Evolutionary conservation across 37 sponge, comb jelly and placozoan species (phyloP).

Genomic region (Hexactinellida sp.): DNA sequence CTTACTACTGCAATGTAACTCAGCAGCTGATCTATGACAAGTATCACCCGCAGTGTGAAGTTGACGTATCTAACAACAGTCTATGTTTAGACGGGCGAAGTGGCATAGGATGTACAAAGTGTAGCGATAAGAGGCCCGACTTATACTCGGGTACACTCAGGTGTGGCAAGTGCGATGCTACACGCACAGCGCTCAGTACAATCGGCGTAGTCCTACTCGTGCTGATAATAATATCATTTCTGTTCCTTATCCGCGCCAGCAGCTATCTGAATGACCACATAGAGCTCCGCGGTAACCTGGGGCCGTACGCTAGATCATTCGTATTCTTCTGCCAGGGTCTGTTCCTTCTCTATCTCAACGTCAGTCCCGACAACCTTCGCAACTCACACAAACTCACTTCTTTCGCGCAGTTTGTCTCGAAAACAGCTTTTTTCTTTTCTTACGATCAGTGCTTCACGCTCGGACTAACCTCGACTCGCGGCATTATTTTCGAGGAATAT

Average conservation of each 20-base stretch:
- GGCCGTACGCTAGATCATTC: neutral
- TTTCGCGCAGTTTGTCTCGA: neutral
- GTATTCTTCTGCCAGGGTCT: neutral
- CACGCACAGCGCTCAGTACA: neutral
- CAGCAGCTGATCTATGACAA: neutral
- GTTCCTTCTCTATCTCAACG: neutral
- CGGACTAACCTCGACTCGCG: neutral
- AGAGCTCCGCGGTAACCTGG: neutral
- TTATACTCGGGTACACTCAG: neutral
- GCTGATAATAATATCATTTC: neutral
- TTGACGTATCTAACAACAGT: neutral
- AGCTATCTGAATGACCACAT: neutral
- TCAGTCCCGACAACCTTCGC: neutral
- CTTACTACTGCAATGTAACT: neutral
- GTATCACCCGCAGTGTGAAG: neutral
- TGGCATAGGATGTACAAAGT: neutral
- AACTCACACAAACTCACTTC: neutral
- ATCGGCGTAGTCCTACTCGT: neutral
- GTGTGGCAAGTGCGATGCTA: neutral
- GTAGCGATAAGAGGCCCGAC: neutral
- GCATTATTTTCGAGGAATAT: neutral
- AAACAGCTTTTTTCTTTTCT: neutral
- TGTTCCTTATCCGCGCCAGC: neutral
- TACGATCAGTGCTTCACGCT: neutral
- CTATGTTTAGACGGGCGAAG: neutral